Evolutionary conservation across 2,888 invertebrate genomes (phyloP), one percentile per base, ranked within the genome.

Genomic region (Stenotaenia linearis): DNA sequence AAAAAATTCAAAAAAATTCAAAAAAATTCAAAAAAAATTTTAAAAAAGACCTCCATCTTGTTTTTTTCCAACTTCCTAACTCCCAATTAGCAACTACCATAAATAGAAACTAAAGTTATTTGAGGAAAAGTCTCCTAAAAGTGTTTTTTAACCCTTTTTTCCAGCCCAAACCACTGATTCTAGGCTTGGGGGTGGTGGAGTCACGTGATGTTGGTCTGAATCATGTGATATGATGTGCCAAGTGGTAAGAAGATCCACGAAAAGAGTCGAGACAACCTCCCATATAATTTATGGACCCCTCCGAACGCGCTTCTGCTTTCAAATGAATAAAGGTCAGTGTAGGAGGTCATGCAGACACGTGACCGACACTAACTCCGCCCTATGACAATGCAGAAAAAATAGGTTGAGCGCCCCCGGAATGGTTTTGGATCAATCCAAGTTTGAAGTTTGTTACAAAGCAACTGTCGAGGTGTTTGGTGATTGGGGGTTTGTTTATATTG

Each of bases 291-390:
- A 69, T 69, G 69, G 69, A 69, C 69, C 69, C 69, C 28, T 21
- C 21, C 15, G 28, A 69, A 69, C 69, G 69, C 69, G 69, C 69
- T 69, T 69, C 69, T 69, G 69, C 69, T 69, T 50, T 69, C 69
- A 69, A 69, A 69, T 69, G 69, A 69, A 69, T 69, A 69, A 69
- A 69, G 69, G 69, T 69, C 69, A 69, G 69, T 69, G 69, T 69
- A 69, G 28, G 69, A 69, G 69, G 69, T 69, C 69, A 69, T 25
- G 25, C 25, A 28, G 25, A 25, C 69, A 69, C 69, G 69, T 69
- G 69, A 69, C 69, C 69, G 69, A 69, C 69, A 69, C 69, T 69
- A 69, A 69, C 69, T 69, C 69, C 69, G 69, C 69, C 69, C 69
- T 28, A 28, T 69, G 69, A 69, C 69, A 28, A 69, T 28, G 25